Percentiles rank a stretch among this genome's conserved stretches.
Conservation (phyloP, 2,888 invertebrate species). For the Cerceris ruficornis region DNA sequence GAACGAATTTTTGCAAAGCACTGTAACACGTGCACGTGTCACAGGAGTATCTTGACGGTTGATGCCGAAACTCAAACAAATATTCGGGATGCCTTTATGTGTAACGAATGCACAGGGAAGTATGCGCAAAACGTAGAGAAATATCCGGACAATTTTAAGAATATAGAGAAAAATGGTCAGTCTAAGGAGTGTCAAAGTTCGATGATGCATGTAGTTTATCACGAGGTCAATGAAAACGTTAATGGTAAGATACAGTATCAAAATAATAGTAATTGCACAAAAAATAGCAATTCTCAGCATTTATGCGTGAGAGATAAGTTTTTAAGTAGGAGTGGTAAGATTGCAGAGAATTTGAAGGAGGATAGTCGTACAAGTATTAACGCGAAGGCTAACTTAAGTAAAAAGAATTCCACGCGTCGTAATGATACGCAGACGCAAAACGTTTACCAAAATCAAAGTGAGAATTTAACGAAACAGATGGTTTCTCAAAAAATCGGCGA, state of each 20-base stretch:
- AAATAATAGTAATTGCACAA: constrained; percentile 49
- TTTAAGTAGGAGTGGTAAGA: constrained; percentile 46
- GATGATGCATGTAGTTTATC: constrained; percentile 48
- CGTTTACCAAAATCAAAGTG: constrained; percentile 46
- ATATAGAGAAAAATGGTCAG: constrained; percentile 42
- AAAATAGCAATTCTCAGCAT: constrained; percentile 46
- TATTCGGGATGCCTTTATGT: constrained; percentile 30
- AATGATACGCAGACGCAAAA: constrained; percentile 39
- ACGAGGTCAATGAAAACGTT: constrained; percentile 58
- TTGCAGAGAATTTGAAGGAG: constrained; percentile 44
- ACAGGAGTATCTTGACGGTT: constrained; percentile 75
- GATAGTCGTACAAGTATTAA: constrained; percentile 30
- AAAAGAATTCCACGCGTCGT: constrained; percentile 53
- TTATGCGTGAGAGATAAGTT: constrained; percentile 51
- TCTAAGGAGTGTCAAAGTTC: constrained; percentile 58
- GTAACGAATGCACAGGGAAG: constrained; percentile 58
- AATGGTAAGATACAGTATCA: constrained; percentile 57
- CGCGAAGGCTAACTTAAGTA: constrained; percentile 44
- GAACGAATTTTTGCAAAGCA: constrained; percentile 90
- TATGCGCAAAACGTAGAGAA: constrained; percentile 48
- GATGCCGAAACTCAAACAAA: constrained; percentile 78
- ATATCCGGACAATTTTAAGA: constrained; percentile 35
- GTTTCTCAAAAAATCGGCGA: constrained; percentile 42
- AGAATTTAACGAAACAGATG: constrained; percentile 30
- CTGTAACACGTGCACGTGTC: constrained; percentile 91